These are phyloP conservation scores for Nipponacmea schrenckii DNA, from an alignment of 2,888 invertebrate species.

Conservation along the genomic window DNA sequence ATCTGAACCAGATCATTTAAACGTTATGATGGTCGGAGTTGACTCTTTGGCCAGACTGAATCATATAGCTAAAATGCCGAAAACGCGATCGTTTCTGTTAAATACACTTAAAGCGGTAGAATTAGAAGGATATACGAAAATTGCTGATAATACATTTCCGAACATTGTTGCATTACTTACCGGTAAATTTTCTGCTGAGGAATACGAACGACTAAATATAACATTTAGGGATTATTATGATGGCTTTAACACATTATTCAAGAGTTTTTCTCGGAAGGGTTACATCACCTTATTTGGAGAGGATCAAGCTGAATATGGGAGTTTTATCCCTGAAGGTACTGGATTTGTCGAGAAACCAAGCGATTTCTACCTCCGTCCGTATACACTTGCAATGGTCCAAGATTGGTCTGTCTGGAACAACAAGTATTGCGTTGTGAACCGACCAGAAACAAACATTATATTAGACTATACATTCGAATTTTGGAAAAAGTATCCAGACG, in stretches of 20 bases:
- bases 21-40: conserved; percentile 83
- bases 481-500: conserved; percentile 72
- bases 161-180: conserved; percentile 85
- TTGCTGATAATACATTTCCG: conserved; percentile 92
- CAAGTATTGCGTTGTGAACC: conserved; percentile 75
- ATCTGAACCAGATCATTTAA: conserved; percentile 69
- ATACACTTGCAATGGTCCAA: conserved; percentile 73
- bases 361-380: conserved; percentile 85
- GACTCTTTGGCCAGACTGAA: conserved; percentile 88
- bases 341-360: conserved; percentile 84
- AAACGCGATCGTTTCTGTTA: conserved; percentile 73
- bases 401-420: conserved; percentile 54
- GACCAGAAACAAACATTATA: conserved; percentile 78
- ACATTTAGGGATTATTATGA: conserved; percentile 38
- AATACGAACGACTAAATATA: conserved; percentile 35
- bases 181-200: conserved; percentile 38
- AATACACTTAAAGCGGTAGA: conserved; percentile 78
- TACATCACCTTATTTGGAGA: conserved; percentile 85
- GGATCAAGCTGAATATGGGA: conserved; percentile 81
- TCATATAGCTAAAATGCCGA: conserved; percentile 85
- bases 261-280: conserved; percentile 78
- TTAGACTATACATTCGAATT: conserved; percentile 74
- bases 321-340: conserved; percentile 82
- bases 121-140: conserved; percentile 89
- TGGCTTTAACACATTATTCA: conserved; percentile 82